phyloP scores from a whole-genome alignment of 2,888 invertebrate species.

The Ypsolopha scabrella region DNA sequence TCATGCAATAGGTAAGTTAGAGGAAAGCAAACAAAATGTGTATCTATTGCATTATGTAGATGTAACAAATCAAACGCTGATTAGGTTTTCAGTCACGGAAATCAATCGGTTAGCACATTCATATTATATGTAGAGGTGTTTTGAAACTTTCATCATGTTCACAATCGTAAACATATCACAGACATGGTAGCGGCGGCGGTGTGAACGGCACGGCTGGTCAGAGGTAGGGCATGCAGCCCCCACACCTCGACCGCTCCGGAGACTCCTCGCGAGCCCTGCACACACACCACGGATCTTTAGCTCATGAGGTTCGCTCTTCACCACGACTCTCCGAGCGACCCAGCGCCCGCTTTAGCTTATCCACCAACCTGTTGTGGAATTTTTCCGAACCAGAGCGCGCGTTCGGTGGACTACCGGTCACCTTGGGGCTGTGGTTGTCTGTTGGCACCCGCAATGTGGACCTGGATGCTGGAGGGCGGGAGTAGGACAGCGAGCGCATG shows the following conservation, averaged over 20 bases:
- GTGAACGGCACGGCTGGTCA: slow-evolving; percentile 29
- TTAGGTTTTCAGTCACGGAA: slow-evolving; percentile 24
- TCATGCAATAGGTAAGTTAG: slow-evolving; percentile 17
- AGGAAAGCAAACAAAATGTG: slow-evolving; percentile 22
- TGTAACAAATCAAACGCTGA: slow-evolving; percentile 12
- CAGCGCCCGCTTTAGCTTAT: slow-evolving; percentile 81
- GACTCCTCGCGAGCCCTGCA: slow-evolving; percentile 61
- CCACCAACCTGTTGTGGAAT: slow-evolving; percentile 84
- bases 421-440: slow-evolving; percentile 72
- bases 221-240: slow-evolving; percentile 62
- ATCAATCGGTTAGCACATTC: slow-evolving; percentile 42
- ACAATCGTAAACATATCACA: slow-evolving; percentile 52
- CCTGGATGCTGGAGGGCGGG: slow-evolving; percentile 59
- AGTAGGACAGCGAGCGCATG: slow-evolving; percentile 70
- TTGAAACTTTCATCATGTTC: slow-evolving; percentile 19
- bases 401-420: slow-evolving; percentile 75
- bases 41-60: slow-evolving; percentile 26
- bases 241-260: slow-evolving; percentile 55
- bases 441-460: slow-evolving; percentile 72
- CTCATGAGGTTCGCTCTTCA: slow-evolving; percentile 69
- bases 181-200: slow-evolving; percentile 38
- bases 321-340: slow-evolving; percentile 66
- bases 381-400: slow-evolving; percentile 74
- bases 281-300: slow-evolving; percentile 52
- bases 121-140: too few species aligned